Conservation (phyloP, 2,113 vertebrate genomes). For the Pogonocichla stellata region DNA sequence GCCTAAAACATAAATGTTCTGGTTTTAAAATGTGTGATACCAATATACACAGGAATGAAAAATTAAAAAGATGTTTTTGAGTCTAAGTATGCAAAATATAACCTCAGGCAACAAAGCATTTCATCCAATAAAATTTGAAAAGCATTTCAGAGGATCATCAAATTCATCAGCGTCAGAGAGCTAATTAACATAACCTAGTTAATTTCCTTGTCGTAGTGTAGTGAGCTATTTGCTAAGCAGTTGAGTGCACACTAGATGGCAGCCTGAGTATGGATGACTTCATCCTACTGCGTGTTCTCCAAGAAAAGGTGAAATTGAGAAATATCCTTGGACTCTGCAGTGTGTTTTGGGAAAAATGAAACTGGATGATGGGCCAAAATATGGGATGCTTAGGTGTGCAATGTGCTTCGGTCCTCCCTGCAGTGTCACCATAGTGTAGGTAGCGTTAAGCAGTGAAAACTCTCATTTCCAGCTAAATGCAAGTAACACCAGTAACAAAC, state of each 20-base stretch:
- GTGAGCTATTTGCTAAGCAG: neutral
- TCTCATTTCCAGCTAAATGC: neutral
- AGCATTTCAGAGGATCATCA: neutral
- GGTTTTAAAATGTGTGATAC: neutral
- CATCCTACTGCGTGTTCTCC: neutral
- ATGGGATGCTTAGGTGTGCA: neutral
- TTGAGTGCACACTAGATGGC: slow-evolving; percentile 63
- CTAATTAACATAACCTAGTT: neutral
- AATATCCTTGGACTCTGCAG: neutral
- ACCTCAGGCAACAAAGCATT: neutral
- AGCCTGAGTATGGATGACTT: neutral
- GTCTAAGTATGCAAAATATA: neutral
- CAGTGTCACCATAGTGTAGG: accelerated
- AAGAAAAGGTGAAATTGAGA: neutral
- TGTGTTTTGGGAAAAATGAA: neutral
- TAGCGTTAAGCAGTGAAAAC: neutral
- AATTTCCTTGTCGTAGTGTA: neutral
- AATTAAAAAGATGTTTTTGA: slow-evolving; percentile 1
- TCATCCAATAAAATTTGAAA: neutral
- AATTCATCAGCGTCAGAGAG: neutral
- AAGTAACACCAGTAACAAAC: neutral
- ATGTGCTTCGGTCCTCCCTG: neutral
- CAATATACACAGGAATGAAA: neutral
- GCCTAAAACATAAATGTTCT: neutral
- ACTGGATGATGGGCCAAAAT: neutral